These are phyloP conservation scores for Gymnothorax javanicus DNA, from an alignment of 2,797 vertebrate species.

Conservation along the genomic window DNA sequence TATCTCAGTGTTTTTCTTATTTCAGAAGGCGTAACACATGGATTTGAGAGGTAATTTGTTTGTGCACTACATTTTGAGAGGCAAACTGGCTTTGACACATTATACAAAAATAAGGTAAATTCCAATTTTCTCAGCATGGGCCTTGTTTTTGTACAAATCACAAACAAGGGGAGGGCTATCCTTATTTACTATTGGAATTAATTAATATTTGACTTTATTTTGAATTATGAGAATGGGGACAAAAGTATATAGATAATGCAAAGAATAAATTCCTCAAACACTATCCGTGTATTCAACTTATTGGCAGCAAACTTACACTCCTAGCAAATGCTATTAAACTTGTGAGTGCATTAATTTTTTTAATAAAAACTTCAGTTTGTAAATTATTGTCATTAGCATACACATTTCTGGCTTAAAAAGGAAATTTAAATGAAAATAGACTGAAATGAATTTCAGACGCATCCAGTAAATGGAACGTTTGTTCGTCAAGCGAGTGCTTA, in stretches of 20 bases:
- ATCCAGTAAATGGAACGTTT: not conserved
- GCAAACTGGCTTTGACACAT: not conserved
- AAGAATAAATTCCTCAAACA: not conserved
- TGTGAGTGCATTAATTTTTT: not conserved
- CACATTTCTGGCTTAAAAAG: not conserved
- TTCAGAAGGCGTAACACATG: not conserved
- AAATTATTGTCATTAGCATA: not conserved
- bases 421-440: not conserved
- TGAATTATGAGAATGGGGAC: not conserved
- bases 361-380: not conserved
- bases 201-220: not conserved
- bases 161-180: not conserved
- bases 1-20: not conserved
- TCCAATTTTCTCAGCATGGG: not conserved
- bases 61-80: not conserved
- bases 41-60: not conserved
- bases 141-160: not conserved
- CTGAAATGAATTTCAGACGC: not conserved
- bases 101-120: not conserved
- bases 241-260: too few species aligned
- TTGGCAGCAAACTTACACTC: not conserved
- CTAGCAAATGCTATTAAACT: not conserved
- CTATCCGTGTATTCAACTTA: not conserved
- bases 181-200: not conserved
- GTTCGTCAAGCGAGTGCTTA: constrained; percentile 13